Base-by-base conservation (phyloP, 2,888 invertebrate genomes). In the Trimorus sp. region DNA sequence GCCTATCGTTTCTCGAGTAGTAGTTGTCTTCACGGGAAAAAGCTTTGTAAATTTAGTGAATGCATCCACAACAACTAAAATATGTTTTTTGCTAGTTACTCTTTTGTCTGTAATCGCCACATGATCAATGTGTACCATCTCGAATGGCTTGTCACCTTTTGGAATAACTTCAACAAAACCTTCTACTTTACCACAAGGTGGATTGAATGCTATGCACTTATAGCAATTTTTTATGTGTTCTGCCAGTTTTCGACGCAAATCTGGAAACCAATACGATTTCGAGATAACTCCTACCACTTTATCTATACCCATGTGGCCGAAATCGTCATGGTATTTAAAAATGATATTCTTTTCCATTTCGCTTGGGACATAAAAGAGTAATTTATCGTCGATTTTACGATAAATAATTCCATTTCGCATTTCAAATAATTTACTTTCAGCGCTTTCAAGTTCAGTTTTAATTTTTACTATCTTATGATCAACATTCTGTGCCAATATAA, bases 141-240 rank as follows among this genome's bases (percentile, higher is more conserved):
- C 38, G 14, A 68, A 68, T 1, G 45, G 66, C 56, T 54, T 68
- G 40, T 68, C 45, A 9, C 54, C 66, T 56, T 68, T 68, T 42
- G 56, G 66, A 26, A 68, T 26, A 14, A 8, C 7, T 42, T 45
- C 12, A n/a, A n/a, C n/a, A n/a, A n/a, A n/a, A n/a, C 45, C 56
- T 56, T 68, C 54, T 11, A 0, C 40, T 65, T 53, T 49, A 2
- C 63, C 63, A 9, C 63, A 37, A 7, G 49, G 7, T 14, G 65
- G 65, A 40, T 8, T 66, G 37, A 12, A 69, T 9, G 70, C 70
- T n/a, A 70, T 70, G 42, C 60, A 70, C 53, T 60, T 70, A 12
- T 60, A 70, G 12, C 70, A 70, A 36, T 70, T 70, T 14, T 7
- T 5, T 1, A 60, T 51, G 12, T 70, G 60, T 7, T 53, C 51